Evolutionary conservation across 2,797 vertebrate genomes (phyloP).

Genomic region (Champsocephalus gunnari): DNA sequence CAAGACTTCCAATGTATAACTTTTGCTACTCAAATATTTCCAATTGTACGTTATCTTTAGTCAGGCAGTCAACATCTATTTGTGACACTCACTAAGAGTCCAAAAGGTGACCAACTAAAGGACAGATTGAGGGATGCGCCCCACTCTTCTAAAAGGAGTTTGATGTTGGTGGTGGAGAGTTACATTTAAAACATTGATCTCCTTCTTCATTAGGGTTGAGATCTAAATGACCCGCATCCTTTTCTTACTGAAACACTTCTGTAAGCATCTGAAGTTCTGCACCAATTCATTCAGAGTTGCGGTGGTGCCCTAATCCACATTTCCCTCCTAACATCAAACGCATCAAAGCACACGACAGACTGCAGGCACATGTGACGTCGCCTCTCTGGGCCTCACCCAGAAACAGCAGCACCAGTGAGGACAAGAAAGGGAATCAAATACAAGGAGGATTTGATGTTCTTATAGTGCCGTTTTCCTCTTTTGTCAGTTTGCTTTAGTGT

Average conservation of each 20-base stretch:
- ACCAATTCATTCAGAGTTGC: conserved; percentile 2
- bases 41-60: neutral
- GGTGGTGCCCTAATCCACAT: conserved; percentile 16
- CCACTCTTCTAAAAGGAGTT: neutral
- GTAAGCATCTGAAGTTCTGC: neutral
- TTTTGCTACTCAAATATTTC: neutral
- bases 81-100: neutral
- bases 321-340: conserved; percentile 17
- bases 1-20: neutral
- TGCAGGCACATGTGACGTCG: neutral
- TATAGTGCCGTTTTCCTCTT: neutral
- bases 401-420: conserved; percentile 7
- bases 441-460: neutral
- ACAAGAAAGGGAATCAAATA: neutral
- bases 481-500: neutral
- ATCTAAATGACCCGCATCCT: neutral
- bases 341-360: conserved; percentile 9
- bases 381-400: conserved; percentile 23
- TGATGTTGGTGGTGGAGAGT: neutral
- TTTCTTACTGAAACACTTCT: neutral
- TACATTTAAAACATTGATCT: neutral
- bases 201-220: neutral
- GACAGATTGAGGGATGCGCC: neutral
- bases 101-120: neutral
- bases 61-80: neutral